Evolutionary conservation across 2,888 invertebrate genomes (phyloP).

Genomic region (Autographa pulchrina): DNA sequence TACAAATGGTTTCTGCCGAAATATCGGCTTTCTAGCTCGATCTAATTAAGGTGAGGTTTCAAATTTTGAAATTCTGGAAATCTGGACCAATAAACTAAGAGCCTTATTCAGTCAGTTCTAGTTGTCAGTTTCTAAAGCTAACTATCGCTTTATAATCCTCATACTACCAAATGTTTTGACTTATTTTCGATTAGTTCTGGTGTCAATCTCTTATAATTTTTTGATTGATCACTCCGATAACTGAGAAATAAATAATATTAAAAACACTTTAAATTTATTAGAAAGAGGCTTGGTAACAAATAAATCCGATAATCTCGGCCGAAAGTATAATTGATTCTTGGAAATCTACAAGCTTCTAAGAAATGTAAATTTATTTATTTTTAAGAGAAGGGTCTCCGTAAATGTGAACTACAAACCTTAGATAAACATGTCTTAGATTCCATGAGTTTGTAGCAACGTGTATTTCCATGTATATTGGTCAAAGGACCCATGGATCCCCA

Average conservation of each 20-base stretch:
- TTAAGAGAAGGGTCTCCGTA: no score
- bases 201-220: background rate
- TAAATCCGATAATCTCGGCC: background rate
- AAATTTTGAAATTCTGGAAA: background rate
- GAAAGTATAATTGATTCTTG: background rate
- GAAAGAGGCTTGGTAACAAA: background rate
- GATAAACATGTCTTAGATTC: background rate
- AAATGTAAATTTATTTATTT: no score
- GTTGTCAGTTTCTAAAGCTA: background rate
- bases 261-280: background rate
- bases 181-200: background rate
- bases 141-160: background rate
- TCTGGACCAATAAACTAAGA: background rate
- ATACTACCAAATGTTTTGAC: background rate
- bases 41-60: slow-evolving; percentile 13
- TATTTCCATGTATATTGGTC: background rate
- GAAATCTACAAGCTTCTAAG: background rate
- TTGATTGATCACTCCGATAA: background rate
- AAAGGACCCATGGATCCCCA: background rate
- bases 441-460: background rate
- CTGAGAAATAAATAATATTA: background rate
- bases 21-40: slow-evolving; percentile 17
- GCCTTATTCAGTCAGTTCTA: background rate
- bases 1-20: slow-evolving; percentile 32
- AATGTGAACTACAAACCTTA: background rate